Evolutionary conservation across 37 sponge, comb jelly and placozoan species (phyloP).

Genomic region (Haliclona indistincta): DNA sequence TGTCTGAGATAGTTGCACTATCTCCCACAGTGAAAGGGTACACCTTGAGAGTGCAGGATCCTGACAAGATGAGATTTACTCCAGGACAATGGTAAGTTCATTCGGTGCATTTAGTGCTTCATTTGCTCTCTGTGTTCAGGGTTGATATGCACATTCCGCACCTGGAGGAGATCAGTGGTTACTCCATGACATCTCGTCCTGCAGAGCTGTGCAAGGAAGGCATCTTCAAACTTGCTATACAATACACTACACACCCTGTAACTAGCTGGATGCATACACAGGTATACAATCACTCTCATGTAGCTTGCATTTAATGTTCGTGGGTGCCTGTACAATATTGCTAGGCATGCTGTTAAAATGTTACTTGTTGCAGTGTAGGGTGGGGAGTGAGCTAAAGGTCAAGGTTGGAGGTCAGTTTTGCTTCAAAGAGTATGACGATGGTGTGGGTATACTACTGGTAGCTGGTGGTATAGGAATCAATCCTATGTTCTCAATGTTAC

Average conservation of each 20-base stretch:
- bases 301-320: not conserved
- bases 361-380: constrained; percentile 40
- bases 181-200: constrained; percentile 83
- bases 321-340: not conserved
- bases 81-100: constrained; percentile 77
- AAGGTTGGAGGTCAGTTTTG: constrained; percentile 77
- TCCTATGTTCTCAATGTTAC: constrained; percentile 78
- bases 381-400: constrained; percentile 44
- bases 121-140: constrained; percentile 22
- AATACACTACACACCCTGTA: constrained; percentile 73
- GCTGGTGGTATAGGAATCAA: constrained; percentile 89
- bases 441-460: constrained; percentile 47
- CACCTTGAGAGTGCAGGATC: constrained; percentile 33
- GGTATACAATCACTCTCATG: constrained; percentile 1
- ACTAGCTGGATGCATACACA: constrained; percentile 76
- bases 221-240: constrained; percentile 63
- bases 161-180: constrained; percentile 70
- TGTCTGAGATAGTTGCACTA: constrained; percentile 42
- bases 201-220: constrained; percentile 26
- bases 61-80: constrained; percentile 33
- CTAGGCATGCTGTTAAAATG: no score
- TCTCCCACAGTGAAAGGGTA: constrained; percentile 77
- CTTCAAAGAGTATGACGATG: constrained; percentile 12
- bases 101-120: not conserved
- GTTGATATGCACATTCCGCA: constrained; percentile 72